phyloP scores from a whole-genome alignment of 2,113 vertebrate genomes.

The Bos indicus region DNA sequence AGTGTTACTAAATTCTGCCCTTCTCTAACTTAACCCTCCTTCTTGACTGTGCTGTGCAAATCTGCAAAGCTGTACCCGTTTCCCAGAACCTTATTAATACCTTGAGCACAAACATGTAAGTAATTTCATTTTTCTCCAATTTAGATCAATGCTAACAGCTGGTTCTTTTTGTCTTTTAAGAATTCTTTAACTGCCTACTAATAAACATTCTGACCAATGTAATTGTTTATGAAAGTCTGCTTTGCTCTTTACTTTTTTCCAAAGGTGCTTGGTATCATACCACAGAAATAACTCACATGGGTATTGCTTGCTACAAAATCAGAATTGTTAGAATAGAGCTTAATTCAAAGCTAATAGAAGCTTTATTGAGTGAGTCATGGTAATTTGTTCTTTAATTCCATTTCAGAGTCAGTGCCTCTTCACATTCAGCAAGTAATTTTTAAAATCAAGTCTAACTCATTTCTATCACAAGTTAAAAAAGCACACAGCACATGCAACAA shows the following conservation, averaged over 20 bases:
- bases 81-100: background rate
- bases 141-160: background rate
- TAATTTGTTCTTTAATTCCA: background rate
- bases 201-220: background rate
- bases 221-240: background rate
- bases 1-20: accelerated
- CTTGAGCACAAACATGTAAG: conserved; percentile 36
- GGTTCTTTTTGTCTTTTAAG: background rate
- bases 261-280: background rate
- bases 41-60: accelerated
- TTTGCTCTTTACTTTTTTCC: background rate
- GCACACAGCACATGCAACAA: background rate
- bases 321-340: background rate
- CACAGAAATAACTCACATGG: background rate
- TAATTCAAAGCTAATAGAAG: conserved; percentile 26
- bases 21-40: accelerated
- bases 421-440: background rate
- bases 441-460: conserved; percentile 10
- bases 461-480: conserved; percentile 11
- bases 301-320: background rate
- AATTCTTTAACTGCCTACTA: background rate
- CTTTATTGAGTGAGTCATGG: conserved; percentile 4
- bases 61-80: background rate
- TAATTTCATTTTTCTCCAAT: conserved; percentile 15
- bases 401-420: background rate